A percentile compares a stretch with the other conserved stretches of the same genome.
Conservation (phyloP, 2,113 vertebrate species). For the Epinephelus moara region DNA sequence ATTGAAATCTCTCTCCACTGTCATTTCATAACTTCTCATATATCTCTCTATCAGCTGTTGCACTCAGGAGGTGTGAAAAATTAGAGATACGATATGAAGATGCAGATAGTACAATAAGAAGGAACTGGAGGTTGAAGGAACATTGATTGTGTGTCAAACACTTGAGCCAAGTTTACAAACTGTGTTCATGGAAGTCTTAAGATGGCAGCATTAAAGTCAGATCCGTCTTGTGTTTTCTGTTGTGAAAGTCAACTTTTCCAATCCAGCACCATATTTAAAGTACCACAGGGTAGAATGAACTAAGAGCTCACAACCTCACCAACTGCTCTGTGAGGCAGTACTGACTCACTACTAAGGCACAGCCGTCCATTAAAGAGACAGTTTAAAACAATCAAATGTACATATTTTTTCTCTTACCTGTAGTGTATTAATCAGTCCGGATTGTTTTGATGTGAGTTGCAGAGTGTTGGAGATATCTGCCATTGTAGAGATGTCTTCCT, state of each 20-base stretch:
- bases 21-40: constrained; percentile 28
- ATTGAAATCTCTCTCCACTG: background rate
- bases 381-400: no score
- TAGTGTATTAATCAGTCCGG: no score
- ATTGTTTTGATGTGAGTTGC: no score
- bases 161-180: background rate
- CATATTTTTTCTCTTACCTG: no score
- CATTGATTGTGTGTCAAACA: background rate
- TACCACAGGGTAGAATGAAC: background rate
- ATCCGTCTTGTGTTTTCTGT: background rate
- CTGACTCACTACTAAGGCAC: no score
- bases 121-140: background rate
- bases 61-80: constrained; percentile 24
- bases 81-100: constrained; percentile 35
- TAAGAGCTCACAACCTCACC: no score
- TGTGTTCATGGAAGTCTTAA: background rate
- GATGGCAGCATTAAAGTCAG: background rate
- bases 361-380: no score
- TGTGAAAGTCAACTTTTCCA: background rate
- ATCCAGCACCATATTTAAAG: background rate
- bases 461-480: no score
- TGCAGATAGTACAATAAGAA: background rate
- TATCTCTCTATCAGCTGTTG: constrained; percentile 41
- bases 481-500: no score
- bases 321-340: no score